Conservation (phyloP, 1,140 invertebrate species). For the Drosophila ananassae region DNA sequence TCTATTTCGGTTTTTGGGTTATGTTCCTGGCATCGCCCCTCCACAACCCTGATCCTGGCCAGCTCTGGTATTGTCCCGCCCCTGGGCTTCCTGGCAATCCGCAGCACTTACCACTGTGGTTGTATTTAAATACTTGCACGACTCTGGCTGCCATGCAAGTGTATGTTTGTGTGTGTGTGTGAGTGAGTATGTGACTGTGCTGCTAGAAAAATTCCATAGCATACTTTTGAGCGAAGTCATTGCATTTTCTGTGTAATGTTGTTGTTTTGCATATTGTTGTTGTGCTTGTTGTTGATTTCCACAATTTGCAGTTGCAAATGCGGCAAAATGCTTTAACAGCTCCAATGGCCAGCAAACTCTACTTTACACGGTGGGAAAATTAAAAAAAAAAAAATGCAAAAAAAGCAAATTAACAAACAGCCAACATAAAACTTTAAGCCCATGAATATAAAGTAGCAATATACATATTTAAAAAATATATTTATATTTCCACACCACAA, state of each 20-base stretch:
- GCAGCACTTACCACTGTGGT: slow-evolving; percentile 66
- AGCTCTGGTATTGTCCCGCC: background rate
- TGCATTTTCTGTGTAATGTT: slow-evolving; percentile 27
- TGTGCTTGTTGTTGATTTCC: slow-evolving; percentile 6
- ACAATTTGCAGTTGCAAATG: slow-evolving; percentile 20
- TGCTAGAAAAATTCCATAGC: slow-evolving; percentile 45
- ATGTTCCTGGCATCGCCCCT: slow-evolving; percentile 15
- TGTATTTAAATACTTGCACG: slow-evolving; percentile 79
- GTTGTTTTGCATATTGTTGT: background rate
- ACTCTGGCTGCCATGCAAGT: slow-evolving; percentile 63
- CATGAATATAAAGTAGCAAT: too few species aligned
- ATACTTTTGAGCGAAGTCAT: slow-evolving; percentile 53
- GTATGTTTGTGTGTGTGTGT: slow-evolving; percentile 12
- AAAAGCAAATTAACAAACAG: background rate
- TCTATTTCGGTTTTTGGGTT: slow-evolving; percentile 76
- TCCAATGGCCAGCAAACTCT: slow-evolving; percentile 5
- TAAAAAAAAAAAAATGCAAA: background rate
- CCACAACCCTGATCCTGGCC: background rate
- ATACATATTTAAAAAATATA: too few species aligned
- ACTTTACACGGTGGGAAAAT: slow-evolving; percentile 7
- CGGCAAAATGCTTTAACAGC: slow-evolving; percentile 8
- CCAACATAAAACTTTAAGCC: background rate
- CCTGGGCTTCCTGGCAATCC: slow-evolving; percentile 14
- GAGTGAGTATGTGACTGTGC: background rate
- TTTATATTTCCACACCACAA: too few species aligned